Evolutionary conservation across 2,797 vertebrate genomes (phyloP).

Genomic region (Paguma larvata): DNA sequence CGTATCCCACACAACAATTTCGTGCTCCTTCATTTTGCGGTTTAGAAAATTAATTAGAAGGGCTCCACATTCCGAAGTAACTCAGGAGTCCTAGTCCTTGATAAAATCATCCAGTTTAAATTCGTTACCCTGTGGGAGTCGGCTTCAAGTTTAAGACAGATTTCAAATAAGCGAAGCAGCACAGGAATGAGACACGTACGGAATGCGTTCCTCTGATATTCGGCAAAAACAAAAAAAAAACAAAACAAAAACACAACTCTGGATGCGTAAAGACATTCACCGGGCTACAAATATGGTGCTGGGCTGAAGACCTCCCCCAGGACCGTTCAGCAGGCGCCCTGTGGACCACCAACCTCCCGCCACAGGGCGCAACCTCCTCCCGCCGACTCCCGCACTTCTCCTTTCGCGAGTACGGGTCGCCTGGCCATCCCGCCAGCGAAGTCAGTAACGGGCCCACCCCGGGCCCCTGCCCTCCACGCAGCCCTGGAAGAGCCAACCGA

Average conservation of each 20-base stretch:
- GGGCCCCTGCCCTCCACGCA: not conserved
- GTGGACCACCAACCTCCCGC: not conserved
- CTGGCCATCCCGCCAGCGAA: not conserved
- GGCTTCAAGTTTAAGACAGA: not conserved
- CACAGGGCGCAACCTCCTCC: too few species aligned
- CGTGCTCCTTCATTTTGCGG: not conserved
- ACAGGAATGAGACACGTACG: not conserved
- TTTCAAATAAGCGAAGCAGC: not conserved
- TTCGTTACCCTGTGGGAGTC: not conserved
- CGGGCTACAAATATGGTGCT: not conserved
- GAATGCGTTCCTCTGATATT: not conserved
- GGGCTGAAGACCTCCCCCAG: not conserved
- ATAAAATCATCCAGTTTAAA: not conserved
- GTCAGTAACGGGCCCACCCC: not conserved
- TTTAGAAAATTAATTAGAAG: not conserved
- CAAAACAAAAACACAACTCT: not conserved
- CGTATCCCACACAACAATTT: not conserved
- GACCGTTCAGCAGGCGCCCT: too few species aligned
- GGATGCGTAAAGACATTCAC: not conserved
- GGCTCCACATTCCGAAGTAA: not conserved
- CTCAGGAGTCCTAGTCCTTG: not conserved
- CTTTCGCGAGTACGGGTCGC: not conserved
- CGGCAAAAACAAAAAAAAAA: not conserved
- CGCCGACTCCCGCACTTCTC: not conserved
- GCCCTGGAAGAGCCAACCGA: not conserved